Conservation (phyloP, 2,797 vertebrate genomes). For the Crenichthys baileyi region DNA sequence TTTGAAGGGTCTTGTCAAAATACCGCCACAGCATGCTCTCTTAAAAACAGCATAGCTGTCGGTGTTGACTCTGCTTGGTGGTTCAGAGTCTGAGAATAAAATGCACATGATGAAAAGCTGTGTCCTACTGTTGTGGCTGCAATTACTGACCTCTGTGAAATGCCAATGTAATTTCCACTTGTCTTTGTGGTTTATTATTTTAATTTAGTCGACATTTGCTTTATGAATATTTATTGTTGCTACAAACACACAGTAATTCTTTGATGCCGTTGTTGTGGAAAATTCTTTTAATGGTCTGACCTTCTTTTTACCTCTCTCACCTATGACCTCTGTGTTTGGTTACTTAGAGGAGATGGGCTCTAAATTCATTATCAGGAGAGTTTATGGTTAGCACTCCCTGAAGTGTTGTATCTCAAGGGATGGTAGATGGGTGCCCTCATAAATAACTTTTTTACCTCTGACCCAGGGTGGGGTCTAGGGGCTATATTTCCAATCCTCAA, state of each 20-base stretch:
- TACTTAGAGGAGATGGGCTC: too few relatives aligned
- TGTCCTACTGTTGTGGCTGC: slow-evolving; percentile 55
- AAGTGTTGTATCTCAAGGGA: too few relatives aligned
- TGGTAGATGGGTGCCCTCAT: too few relatives aligned
- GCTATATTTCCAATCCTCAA: too few relatives aligned
- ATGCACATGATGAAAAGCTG: slow-evolving; percentile 45
- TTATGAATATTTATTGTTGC: neutral
- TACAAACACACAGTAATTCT: neutral
- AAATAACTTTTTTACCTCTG: too few relatives aligned
- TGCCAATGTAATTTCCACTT: slow-evolving; percentile 53
- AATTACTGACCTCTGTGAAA: slow-evolving; percentile 43
- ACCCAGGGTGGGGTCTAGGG: too few relatives aligned
- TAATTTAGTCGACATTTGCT: neutral
- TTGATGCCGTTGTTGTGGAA: neutral
- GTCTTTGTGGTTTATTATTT: neutral
- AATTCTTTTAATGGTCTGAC: too few relatives aligned
- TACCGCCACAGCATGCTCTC: neutral
- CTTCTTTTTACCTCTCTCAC: too few relatives aligned
- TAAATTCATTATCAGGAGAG: too few relatives aligned
- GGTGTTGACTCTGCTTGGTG: slow-evolving; percentile 15
- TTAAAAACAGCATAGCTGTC: slow-evolving; percentile 13
- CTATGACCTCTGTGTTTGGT: too few relatives aligned
- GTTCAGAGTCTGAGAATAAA: slow-evolving; percentile 36
- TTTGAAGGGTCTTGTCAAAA: too few relatives aligned
- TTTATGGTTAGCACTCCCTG: too few relatives aligned